Base-by-base conservation (phyloP, 2,888 invertebrate species). In the Dryomyza anilis region DNA sequence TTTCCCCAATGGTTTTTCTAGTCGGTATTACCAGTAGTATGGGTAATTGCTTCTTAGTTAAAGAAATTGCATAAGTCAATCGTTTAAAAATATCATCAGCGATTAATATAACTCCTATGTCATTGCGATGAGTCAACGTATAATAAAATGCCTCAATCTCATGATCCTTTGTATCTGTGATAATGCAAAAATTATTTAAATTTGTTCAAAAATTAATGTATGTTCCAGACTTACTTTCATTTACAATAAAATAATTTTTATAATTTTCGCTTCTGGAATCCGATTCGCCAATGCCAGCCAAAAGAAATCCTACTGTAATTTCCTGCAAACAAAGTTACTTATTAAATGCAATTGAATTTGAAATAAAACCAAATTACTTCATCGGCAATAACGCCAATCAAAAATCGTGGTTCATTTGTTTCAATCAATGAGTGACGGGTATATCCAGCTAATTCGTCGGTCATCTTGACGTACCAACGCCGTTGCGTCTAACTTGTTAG, bases 281-380 rank as follows among this genome's bases (percentile, higher is more conserved):
- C 10, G 27, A 27, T 53, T 61, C 53, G 14, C 53, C 61, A 27
- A 61, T 29, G 16, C 61, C 61, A 29, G 61, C 61, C 61, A 61
- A 43, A n/a, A 61, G 27, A 61, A 61, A 61, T 53, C 53, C 61
- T 27, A 61, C 33, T 10, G 61, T 61, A 14, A 53, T 61, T 53
- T 61, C 61, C 61, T 61, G 29, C n/a, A 30, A 30, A 43, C 43
- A n/a, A 23, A 19, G 14, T 53, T 0, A 48, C 19, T n/a, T 14
- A 33, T 21, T 30, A 2, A 19, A 29, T 19, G 12, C 14, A 52
- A 16, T 14, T 19, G 0, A 43, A 12, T 53, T 43, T 23, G 19
- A 5, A 16, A 19, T 1, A n/a, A n/a, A n/a, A n/a, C n/a, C n/a
- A n/a, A n/a, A n/a, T 14, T 52, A 61, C 61, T 43, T 61, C 61